Base-by-base conservation (phyloP, 1,140 invertebrate species). In the Anastrepha obliqua region DNA sequence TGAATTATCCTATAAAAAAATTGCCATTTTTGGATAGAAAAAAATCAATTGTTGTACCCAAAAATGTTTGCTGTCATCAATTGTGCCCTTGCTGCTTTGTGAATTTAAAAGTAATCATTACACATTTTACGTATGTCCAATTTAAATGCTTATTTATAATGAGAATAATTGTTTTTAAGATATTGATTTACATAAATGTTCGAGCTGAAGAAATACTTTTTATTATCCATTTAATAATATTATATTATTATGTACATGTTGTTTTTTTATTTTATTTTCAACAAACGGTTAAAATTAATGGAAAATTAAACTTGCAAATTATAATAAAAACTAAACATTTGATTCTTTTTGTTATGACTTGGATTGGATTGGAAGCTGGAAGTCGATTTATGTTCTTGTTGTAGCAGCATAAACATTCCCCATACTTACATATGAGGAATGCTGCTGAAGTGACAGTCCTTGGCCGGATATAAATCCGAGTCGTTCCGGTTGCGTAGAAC, bases 141-240 rank as follows among this genome's bases (percentile, higher is more conserved):
- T 67, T 58, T 58, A 42, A 70, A 60, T 59, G 64, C 17, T 62
- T 59, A 58, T 86, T 86, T 86, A 62, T 62, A 86, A 86, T 44
- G 58, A 60, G 17, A 88, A 62, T 86, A 88, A 88, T 81, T 81
- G 47, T 81, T 81, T 81, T 81, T 81, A 81, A 81, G 74, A 62
- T 87, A 81, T 44, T 44, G 42, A 62, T 59, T 44, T 60, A 88
- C 64, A 74, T 85, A 62, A 86, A 86, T 86, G 62, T 86, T 81
- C 47, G 74, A 81, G 74, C 74, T 81, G 74, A 81, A 51, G 15
- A 81, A 81, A 86, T 86, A 86, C 70, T 88, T 88, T 86, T 85
- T 88, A 85, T 88, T 88, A 88, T 88, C 59, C 87, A 88, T 78
- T 74, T n/a, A 85, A 74, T 78, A 60, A 59, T 87, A 87, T 60